Evolutionary conservation across 2,797 vertebrate species (phyloP).

Genomic region (Acrossocheilus fasciatus): DNA sequence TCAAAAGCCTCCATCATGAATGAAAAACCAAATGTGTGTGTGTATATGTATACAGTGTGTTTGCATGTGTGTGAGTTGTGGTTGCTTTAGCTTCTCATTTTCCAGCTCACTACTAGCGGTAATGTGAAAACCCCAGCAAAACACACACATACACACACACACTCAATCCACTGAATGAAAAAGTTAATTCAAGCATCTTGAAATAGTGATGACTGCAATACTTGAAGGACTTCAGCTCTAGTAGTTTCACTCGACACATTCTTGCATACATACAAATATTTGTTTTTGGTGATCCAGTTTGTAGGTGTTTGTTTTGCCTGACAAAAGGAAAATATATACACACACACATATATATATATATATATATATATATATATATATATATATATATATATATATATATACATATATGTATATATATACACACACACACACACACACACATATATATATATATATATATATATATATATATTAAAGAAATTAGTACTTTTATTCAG

Average conservation of each 20-base stretch:
- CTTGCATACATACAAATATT: background rate
- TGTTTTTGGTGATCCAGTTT: background rate
- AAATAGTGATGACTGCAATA: conserved; percentile 19
- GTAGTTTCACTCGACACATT: conserved; percentile 7
- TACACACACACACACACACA: too few species aligned
- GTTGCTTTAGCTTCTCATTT: conserved; percentile 80
- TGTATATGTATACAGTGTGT: conserved; percentile 45
- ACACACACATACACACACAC: conserved; percentile 54
- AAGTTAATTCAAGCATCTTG: conserved; percentile 30
- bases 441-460: too few species aligned
- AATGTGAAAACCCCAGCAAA: conserved; percentile 78
- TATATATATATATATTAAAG: background rate
- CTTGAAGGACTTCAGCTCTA: conserved; percentile 6
- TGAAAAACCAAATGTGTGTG: conserved; percentile 12
- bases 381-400: too few species aligned
- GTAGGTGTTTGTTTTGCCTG: background rate
- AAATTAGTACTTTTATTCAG: background rate
- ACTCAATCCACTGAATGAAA: conserved; percentile 17
- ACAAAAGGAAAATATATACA: background rate
- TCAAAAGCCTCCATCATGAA: background rate
- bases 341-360: too few species aligned
- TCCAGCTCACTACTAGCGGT: conserved; percentile 80
- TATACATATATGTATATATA: too few species aligned
- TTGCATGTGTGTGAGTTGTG: conserved; percentile 59
- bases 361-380: too few species aligned